phyloP scores from a whole-genome alignment of 2,888 invertebrate genomes.

The Aricia artaxerxes region DNA sequence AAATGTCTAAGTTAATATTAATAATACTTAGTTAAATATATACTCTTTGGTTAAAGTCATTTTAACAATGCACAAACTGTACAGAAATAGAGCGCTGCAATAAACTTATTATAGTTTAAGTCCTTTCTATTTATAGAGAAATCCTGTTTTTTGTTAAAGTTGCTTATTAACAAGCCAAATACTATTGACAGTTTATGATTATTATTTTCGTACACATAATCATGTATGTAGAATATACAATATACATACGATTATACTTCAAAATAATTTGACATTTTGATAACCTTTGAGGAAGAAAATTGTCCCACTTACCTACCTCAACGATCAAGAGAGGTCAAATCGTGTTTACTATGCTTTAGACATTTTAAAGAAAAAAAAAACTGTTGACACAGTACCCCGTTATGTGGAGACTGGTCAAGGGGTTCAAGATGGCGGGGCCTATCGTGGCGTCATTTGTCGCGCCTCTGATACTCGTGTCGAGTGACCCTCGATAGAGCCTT shows the following conservation, averaged over 20 bases:
- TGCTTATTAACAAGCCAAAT: too few species aligned
- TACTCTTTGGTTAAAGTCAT: too few species aligned
- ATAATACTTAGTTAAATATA: too few species aligned
- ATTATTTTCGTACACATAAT: neutral
- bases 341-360: neutral
- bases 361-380: neutral
- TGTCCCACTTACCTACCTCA: neutral
- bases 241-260: neutral
- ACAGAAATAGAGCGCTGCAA: too few species aligned
- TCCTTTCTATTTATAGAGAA: too few species aligned
- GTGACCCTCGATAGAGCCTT: neutral
- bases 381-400: constrained; percentile 10
- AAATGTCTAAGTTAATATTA: too few species aligned
- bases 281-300: neutral
- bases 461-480: neutral
- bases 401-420: constrained; percentile 3
- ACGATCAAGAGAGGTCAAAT: neutral
- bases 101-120: too few species aligned
- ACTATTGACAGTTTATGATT: too few species aligned
- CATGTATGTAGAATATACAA: neutral
- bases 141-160: too few species aligned
- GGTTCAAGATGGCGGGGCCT: neutral
- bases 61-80: too few species aligned
- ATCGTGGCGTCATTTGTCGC: constrained; percentile 5
- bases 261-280: neutral